phyloP scores from a whole-genome alignment of 2,113 vertebrate species.

The Apteryx mantelli region DNA sequence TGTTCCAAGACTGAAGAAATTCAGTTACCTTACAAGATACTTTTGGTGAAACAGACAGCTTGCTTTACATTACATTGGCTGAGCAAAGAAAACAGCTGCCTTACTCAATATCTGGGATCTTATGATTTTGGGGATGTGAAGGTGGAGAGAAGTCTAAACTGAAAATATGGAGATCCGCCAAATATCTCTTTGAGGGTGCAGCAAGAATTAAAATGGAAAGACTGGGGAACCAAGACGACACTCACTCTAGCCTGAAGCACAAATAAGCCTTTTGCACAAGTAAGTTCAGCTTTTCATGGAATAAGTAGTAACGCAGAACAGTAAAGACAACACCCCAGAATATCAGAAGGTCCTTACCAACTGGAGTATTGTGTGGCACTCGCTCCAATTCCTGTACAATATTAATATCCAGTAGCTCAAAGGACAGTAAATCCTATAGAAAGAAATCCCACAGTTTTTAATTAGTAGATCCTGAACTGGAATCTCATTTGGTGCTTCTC shows the following conservation, averaged over 20 bases:
- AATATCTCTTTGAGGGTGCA: not conserved
- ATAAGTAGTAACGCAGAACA: not conserved
- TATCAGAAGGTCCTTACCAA: conserved; percentile 78
- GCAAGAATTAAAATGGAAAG: not conserved
- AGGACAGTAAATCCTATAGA: conserved; percentile 92
- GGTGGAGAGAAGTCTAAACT: not conserved
- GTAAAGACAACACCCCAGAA: not conserved
- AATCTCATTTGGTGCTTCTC: not conserved
- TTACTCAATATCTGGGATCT: not conserved
- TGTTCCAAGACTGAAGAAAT: not conserved
- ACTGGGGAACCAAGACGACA: not conserved
- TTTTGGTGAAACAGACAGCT: not conserved
- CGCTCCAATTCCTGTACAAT: conserved; percentile 96
- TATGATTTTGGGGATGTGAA: not conserved
- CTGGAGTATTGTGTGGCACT: conserved; percentile 93
- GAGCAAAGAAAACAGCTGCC: not conserved
- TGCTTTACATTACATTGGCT: not conserved
- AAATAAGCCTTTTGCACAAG: not conserved
- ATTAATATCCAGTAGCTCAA: conserved; percentile 96
- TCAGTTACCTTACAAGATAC: not conserved
- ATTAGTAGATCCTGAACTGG: not conserved
- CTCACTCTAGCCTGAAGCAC: not conserved
- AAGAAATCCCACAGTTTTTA: not conserved
- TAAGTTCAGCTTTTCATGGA: not conserved
- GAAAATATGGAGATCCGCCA: not conserved